phyloP scores from a whole-genome alignment of 2,113 vertebrate genomes.

The Megatriorchis doriae region DNA sequence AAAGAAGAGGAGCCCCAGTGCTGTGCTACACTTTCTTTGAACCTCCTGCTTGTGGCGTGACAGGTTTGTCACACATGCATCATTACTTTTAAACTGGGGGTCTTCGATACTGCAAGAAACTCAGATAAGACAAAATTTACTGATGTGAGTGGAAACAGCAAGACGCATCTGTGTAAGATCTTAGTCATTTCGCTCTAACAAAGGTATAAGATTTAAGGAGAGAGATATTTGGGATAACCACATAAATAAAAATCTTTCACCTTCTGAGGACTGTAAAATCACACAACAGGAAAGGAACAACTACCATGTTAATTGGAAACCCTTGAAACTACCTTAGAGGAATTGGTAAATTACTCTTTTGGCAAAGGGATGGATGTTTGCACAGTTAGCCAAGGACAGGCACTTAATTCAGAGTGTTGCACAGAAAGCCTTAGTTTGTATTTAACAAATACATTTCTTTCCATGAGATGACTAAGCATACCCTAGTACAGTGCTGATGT shows the following conservation, averaged over 20 bases:
- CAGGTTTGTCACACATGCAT: neutral
- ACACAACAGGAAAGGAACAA: neutral
- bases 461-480: neutral
- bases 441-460: neutral
- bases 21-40: neutral
- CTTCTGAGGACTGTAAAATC: neutral
- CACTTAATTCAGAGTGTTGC: neutral
- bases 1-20: neutral
- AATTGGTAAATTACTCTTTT: neutral
- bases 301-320: neutral
- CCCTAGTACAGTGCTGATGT: neutral
- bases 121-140: neutral
- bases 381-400: neutral
- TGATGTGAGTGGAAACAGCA: neutral
- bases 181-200: neutral
- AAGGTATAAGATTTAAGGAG: neutral
- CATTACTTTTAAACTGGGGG: neutral
- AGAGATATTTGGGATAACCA: neutral
- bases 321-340: neutral
- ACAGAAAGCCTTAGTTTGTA: neutral
- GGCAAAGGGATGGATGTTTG: neutral
- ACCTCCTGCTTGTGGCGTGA: neutral
- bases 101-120: neutral
- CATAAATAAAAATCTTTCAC: neutral
- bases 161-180: neutral